These are phyloP conservation scores for Chelon labrosus DNA, from an alignment of 2,797 vertebrate species.

Conservation along the genomic window DNA sequence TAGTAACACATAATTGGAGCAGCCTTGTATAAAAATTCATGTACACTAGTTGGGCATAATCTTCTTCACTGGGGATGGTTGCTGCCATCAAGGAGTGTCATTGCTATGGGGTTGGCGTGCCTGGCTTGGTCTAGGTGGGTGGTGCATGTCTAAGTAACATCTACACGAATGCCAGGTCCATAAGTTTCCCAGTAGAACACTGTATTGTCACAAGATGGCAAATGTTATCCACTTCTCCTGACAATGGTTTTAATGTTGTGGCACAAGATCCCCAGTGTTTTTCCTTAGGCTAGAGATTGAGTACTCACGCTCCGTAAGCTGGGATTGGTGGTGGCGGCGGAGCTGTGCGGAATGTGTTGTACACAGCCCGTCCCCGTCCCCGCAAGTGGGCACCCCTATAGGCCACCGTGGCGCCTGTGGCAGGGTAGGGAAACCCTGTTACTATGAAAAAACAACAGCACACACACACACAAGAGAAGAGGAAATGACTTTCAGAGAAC, in stretches of 20 bases:
- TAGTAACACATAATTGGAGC: not conserved
- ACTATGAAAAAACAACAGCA: slow-evolving; percentile 79
- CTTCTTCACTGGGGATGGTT: too few species aligned
- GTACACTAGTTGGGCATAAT: too few species aligned
- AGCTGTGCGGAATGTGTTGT: slow-evolving; percentile 95
- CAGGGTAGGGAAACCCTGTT: slow-evolving; percentile 94
- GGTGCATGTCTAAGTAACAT: too few species aligned
- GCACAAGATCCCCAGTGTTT: not conserved
- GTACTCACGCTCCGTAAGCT: slow-evolving; percentile 95
- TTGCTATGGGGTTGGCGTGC: too few species aligned
- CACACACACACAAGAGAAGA: slow-evolving; percentile 42
- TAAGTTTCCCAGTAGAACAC: too few species aligned
- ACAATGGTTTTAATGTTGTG: too few species aligned
- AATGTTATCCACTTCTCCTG: too few species aligned
- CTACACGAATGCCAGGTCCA: too few species aligned
- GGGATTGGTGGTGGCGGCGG: slow-evolving; percentile 94
- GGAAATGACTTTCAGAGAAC: slow-evolving; percentile 69
- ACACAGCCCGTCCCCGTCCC: slow-evolving; percentile 93
- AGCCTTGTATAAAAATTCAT: too few species aligned
- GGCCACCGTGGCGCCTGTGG: slow-evolving; percentile 90
- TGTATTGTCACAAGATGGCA: too few species aligned
- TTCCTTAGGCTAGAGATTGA: not conserved
- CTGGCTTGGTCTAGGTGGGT: too few species aligned
- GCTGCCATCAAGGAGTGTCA: too few species aligned
- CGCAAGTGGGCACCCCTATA: slow-evolving; percentile 94